Percentiles rank a stretch among this genome's conserved stretches.
phyloP scores from a whole-genome alignment of 2,113 vertebrate species.

The Todiramphus chloris region DNA sequence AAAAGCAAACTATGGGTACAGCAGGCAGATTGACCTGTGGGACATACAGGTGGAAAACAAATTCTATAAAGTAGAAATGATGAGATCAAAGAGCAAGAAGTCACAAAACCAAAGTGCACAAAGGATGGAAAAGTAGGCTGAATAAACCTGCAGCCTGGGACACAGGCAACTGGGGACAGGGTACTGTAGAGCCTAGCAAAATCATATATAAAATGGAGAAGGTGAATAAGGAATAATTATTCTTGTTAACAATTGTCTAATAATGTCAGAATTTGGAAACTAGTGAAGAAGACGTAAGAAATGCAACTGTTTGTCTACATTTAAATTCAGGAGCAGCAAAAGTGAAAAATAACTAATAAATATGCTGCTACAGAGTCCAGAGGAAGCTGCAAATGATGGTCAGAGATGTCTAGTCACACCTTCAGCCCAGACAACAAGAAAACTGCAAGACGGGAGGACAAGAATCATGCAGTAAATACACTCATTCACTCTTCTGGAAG shows the following conservation, averaged over 20 bases:
- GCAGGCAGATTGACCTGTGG: fast-evolving
- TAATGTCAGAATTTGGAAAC: not conserved
- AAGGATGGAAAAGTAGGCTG: not conserved
- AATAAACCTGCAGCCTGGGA: not conserved
- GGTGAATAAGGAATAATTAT: not conserved
- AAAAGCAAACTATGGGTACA: not conserved
- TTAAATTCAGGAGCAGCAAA: not conserved
- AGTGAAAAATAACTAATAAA: not conserved
- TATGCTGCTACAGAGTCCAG: fast-evolving
- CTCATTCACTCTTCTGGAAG: not conserved
- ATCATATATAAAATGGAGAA: not conserved
- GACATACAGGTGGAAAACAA: not conserved
- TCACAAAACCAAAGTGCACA: not conserved
- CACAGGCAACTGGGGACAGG: fast-evolving
- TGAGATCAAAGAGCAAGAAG: not conserved
- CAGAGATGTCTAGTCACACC: not conserved
- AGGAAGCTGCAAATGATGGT: not conserved
- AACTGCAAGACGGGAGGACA: not conserved
- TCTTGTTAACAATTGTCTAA: not conserved
- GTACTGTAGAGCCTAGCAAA: not conserved
- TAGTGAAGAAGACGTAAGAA: not conserved
- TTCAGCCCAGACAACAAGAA: not conserved
- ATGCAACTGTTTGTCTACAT: not conserved
- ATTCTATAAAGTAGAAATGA: not conserved
- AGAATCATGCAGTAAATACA: not conserved